These are phyloP conservation scores for Vanacampus margaritifer DNA, from an alignment of 2,113 vertebrate species.

Conservation along the genomic window DNA sequence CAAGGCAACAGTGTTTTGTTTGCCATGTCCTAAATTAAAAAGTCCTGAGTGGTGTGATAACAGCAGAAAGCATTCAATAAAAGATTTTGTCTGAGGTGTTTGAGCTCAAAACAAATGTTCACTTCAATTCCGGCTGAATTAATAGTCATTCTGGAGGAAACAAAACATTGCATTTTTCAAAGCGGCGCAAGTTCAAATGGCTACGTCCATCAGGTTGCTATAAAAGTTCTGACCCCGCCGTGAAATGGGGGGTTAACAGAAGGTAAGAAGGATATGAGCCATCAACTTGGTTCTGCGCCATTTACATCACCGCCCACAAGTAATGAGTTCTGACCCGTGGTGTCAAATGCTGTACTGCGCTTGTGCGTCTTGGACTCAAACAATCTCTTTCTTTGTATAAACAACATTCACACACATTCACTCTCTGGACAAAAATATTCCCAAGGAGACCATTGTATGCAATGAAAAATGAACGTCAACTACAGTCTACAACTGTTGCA, in stretches of 20 bases:
- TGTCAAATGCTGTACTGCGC: constrained; percentile 37
- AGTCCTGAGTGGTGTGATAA: constrained; percentile 1
- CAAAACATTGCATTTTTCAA: constrained; percentile 39
- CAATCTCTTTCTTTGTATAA: constrained; percentile 19
- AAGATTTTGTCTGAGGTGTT: constrained; percentile 11
- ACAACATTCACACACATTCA: constrained; percentile 15
- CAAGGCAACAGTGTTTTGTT: background rate
- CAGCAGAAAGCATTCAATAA: constrained; percentile 11
- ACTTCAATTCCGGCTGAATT: constrained; percentile 25
- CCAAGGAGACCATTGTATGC: constrained; percentile 8
- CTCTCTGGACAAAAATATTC: constrained; percentile 22
- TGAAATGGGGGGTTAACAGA: constrained; percentile 33
- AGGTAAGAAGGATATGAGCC: constrained; percentile 45
- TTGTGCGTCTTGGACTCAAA: constrained; percentile 33
- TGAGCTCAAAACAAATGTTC: constrained; percentile 24
- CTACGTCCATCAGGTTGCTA: constrained; percentile 22
- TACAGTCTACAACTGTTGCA: background rate
- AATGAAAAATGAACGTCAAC: constrained; percentile 16
- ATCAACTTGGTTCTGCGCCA: constrained; percentile 21
- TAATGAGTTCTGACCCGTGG: constrained; percentile 49
- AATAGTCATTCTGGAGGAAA: constrained; percentile 9
- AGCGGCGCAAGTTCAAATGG: constrained; percentile 26
- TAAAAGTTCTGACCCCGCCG: constrained; percentile 22
- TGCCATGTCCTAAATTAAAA: constrained; percentile 9
- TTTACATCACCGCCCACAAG: constrained; percentile 30